These are phyloP conservation scores for Gallinago undulata DNA, from an alignment of 2,113 vertebrate genomes.

Conservation along the genomic window DNA sequence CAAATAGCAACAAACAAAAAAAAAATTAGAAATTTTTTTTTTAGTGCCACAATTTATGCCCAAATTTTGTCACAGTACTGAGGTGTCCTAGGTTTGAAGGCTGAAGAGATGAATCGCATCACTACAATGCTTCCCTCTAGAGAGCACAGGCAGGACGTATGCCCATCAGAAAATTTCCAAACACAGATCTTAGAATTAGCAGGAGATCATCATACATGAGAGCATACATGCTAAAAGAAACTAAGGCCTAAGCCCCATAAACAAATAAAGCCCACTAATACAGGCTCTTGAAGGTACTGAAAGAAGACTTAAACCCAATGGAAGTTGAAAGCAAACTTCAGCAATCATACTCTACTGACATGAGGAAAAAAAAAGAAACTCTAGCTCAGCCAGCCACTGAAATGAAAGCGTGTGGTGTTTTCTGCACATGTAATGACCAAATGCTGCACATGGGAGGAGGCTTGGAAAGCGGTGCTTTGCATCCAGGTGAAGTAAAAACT, in stretches of 20 bases:
- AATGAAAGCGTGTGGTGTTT: neutral
- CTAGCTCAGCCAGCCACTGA: neutral
- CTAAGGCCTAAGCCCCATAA: neutral
- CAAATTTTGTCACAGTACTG: neutral
- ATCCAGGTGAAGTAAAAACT: neutral
- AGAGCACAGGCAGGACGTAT: rapidly evolving
- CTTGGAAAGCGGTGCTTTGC: neutral
- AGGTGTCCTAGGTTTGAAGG: neutral
- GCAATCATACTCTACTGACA: neutral
- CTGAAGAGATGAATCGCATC: neutral
- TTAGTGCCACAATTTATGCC: neutral
- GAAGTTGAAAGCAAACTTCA: neutral
- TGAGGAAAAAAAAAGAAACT: neutral
- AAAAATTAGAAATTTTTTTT: neutral
- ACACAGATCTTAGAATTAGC: neutral
- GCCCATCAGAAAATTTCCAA: neutral
- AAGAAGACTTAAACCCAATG: neutral
- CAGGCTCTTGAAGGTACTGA: neutral
- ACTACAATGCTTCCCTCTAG: neutral
- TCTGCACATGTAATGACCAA: neutral
- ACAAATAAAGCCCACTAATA: neutral
- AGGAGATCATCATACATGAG: rapidly evolving
- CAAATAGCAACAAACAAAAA: neutral
- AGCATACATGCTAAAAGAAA: neutral
- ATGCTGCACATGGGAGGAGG: neutral